Base-by-base conservation (phyloP, 2,888 invertebrate species). In the Timema cristinae region DNA sequence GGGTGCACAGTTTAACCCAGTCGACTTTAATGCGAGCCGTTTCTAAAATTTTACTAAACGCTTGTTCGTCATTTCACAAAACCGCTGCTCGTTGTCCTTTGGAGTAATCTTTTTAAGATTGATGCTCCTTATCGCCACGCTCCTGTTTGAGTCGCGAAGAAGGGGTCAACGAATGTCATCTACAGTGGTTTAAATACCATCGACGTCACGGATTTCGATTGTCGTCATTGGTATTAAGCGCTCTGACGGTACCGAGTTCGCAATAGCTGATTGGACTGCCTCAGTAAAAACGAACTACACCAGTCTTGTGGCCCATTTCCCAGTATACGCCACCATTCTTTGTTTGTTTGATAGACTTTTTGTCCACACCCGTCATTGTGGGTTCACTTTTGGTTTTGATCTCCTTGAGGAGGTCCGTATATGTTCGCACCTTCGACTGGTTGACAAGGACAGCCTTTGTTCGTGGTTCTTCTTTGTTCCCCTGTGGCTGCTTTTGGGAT, bases 121-220 rank as follows among this genome's bases (percentile, higher is more conserved):
- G 4, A 54, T n/a, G 54, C 54, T 1, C 4, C n/a, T 54, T 13
- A 54, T 54, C 54, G 1, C 54, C 54, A 54, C 2, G 54, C 54
- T n/a, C 11, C 2, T 1, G 1, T 11, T 54, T 1, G 4, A 4
- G 54, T 54, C 54, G 4, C 54, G 54, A 13, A 13, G 1, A 2
- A 54, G 32, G 32, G 32, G 2, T 4, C 4, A 54, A 2, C n/a
- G n/a, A n/a, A 11, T 54, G n/a, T 54, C 54, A 70, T 67, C 50
- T 73, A 50, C 52, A 67, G 68, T 67, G 10, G 67, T 16, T n/a
- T n/a, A n/a, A 50, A 76, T 77, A 59, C 61, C 56, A 69, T 75
- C 73, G 59, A 76, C 84, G 67, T 84, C 85, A n/a, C 11, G 54
- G 11, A 54, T 49, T 67, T 50, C 50, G 2, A 47, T 16, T 11